These are phyloP conservation scores for Solenopsis invicta DNA, from an alignment of 1,140 invertebrate species.

Conservation along the genomic window DNA sequence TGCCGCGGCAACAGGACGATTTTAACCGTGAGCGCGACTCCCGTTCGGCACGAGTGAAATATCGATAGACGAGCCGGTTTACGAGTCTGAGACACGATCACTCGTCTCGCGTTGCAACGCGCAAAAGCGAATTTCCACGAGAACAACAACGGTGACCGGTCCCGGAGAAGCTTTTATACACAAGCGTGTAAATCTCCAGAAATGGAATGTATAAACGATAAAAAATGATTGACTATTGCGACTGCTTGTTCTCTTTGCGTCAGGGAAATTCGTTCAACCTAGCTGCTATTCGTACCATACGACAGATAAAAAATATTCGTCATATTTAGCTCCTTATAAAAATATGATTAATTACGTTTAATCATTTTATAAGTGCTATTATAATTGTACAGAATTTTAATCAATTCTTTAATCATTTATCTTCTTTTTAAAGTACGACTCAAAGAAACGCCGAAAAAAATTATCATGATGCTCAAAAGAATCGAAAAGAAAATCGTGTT, in stretches of 20 bases:
- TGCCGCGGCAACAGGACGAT: slow-evolving; percentile 59
- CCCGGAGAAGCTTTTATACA: background rate
- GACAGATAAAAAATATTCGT: background rate
- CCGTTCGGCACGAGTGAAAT: slow-evolving; percentile 72
- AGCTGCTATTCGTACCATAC: background rate
- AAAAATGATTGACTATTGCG: background rate
- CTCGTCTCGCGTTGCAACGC: slow-evolving; percentile 21
- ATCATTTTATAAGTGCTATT: background rate
- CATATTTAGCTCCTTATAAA: background rate
- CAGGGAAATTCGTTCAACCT: background rate
- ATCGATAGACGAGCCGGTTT: slow-evolving; percentile 65
- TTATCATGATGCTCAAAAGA: background rate
- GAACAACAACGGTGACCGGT: background rate
- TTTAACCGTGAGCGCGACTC: slow-evolving; percentile 55
- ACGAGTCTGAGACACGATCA: slow-evolving; percentile 47
- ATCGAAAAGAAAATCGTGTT: background rate
- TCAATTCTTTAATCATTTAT: background rate
- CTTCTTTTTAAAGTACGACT: background rate
- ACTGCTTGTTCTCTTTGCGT: background rate
- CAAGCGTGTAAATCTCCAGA: slow-evolving; percentile 16
- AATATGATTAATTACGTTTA: slow-evolving; percentile 5
- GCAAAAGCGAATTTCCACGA: slow-evolving; percentile 28
- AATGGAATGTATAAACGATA: slow-evolving; percentile 25
- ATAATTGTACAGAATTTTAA: background rate
- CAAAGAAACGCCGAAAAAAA: background rate